Base-by-base conservation (phyloP, 2,797 vertebrate species). In the Saguinus oedipus region DNA sequence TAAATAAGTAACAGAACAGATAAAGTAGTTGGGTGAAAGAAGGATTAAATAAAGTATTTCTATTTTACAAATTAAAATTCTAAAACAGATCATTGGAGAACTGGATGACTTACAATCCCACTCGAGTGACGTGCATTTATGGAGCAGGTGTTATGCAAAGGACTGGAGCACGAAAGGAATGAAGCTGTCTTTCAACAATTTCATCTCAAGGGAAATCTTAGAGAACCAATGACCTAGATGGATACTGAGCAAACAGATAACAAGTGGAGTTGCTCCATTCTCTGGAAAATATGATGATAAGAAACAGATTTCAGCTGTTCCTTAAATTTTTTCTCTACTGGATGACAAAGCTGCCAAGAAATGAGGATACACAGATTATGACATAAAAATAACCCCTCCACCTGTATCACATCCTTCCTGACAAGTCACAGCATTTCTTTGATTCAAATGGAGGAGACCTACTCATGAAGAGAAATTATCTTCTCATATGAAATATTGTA, bases 301-400 rank as follows among this genome's bases (percentile, higher is more conserved):
- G 98, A 98, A 99, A 98, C 98, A 99, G 98, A 98, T 98, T 98
- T 97, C 97, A 98, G 95, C 97, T 98, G 97, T 95, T 98, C 96
- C 96, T 98, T 93, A 96, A 98, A 95, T 95, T 98, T 98, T 98
- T 98, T 97, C 97, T 98, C 97, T 98, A 97, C 93, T 91, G 97
- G 97, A 98, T 97, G 97, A 97, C 96, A 85, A 87, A 88, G 87
- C 97, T 98, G 98, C 98, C 98, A 98, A 98, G 97, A 98, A 98
- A 98, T 98, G 90, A 98, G 97, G 97, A 97, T 97, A 97, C 96
- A 90, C 98, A 98, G 98, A 98, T 98, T 98, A 86, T 96, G 97
- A 98, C 97, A 97, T 93, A 97, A 96, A 90, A 53, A 46, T 93
- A 87, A 96, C 57, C 80, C 97, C 91, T 93, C 97, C 96, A 97